Percentiles rank a stretch among this genome's conserved stretches.
These are phyloP conservation scores for Trichoplusia ni DNA, from an alignment of 1,140 invertebrate genomes.

Conservation along the genomic window DNA sequence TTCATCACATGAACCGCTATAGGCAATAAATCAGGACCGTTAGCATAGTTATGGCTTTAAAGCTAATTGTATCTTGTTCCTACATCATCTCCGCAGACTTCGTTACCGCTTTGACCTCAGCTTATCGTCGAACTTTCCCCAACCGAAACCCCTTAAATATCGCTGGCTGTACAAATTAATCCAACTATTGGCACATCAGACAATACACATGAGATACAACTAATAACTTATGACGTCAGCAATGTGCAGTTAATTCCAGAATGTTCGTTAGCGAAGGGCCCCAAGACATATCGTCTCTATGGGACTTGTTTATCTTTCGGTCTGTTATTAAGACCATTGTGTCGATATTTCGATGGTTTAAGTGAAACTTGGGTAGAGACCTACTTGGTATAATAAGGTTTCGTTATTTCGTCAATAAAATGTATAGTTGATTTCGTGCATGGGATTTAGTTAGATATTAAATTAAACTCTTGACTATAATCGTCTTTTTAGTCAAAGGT, in stretches of 20 bases:
- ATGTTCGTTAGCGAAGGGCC: conserved; percentile 48
- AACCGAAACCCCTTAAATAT: conserved; percentile 41
- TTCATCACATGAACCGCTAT: neutral
- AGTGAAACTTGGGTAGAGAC: conserved; percentile 29
- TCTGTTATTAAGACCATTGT: conserved; percentile 47
- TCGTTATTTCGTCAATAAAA: too few species aligned
- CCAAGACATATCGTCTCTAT: conserved; percentile 54
- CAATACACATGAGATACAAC: conserved; percentile 48
- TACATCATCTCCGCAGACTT: conserved; percentile 1
- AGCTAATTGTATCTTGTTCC: conserved; percentile 3
- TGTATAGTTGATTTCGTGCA: neutral
- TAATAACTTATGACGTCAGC: conserved; percentile 64
- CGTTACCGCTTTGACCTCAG: conserved; percentile 4
- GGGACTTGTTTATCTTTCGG: conserved; percentile 57
- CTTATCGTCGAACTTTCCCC: conserved; percentile 14
- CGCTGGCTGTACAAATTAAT: conserved; percentile 46
- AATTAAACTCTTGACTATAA: too few species aligned
- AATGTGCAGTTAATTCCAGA: conserved; percentile 60
- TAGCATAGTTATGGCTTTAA: neutral
- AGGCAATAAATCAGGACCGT: neutral
- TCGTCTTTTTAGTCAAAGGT: too few species aligned
- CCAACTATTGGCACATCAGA: conserved; percentile 56
- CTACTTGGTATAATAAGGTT: too few species aligned
- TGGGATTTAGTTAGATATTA: neutral
- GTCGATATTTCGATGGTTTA: conserved; percentile 36